phyloP scores from a whole-genome alignment of 2,888 invertebrate genomes.

The Oligia strigilis region DNA sequence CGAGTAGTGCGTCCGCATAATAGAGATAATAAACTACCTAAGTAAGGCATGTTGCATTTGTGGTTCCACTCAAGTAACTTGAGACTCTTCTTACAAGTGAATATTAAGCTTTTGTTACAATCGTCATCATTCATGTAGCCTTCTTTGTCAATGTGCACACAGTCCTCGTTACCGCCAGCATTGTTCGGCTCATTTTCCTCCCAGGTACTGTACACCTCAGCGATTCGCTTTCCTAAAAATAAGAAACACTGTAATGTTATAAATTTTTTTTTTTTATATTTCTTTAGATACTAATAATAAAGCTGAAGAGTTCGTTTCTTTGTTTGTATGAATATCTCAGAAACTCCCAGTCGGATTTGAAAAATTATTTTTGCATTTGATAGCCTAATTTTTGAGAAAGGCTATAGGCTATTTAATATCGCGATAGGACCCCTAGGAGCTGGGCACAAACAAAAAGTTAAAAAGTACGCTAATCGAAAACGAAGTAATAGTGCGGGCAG shows the following conservation, averaged over 20 bases:
- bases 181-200: conserved; percentile 80
- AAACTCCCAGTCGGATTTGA: no score
- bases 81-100: conserved; percentile 81
- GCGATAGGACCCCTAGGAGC: no score
- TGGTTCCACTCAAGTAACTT: conserved; percentile 78
- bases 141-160: conserved; percentile 65
- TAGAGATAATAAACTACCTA: conserved; percentile 65
- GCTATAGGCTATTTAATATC: no score
- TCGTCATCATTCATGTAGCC: conserved; percentile 73
- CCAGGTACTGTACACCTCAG: conserved; percentile 76
- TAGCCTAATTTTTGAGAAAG: no score
- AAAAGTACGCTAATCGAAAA: no score
- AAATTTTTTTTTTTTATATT: neutral
- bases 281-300: no score
- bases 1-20: neutral
- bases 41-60: conserved; percentile 77
- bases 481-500: no score
- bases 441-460: no score
- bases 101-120: conserved; percentile 74
- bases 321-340: no score
- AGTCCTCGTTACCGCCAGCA: conserved; percentile 73
- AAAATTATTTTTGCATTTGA: no score
- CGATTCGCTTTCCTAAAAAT: conserved; percentile 74
- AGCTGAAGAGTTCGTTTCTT: no score
- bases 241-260: neutral